Percentiles rank a stretch among this genome's conserved stretches.
These are phyloP conservation scores for Drosophila meridiana DNA, from an alignment of 2,888 invertebrate genomes.

Conservation along the genomic window DNA sequence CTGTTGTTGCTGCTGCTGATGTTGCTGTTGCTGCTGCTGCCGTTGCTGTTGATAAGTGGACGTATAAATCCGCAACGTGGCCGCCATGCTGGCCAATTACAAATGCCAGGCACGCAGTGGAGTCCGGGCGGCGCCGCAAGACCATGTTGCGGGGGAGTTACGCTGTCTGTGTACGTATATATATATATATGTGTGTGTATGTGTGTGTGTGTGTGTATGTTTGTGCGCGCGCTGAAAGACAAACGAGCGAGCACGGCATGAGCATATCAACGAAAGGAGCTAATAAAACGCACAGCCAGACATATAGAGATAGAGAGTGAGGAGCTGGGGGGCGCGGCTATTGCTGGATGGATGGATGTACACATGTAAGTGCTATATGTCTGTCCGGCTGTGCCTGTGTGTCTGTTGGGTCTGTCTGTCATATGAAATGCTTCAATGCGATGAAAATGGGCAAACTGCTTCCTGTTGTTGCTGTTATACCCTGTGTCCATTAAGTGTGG, in stretches of 20 bases:
- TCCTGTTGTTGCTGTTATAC: constrained; percentile 63
- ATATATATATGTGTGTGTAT: constrained; percentile 17
- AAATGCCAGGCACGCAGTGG: constrained; percentile 71
- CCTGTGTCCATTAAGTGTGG: not conserved
- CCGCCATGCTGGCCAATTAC: constrained; percentile 52
- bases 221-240: constrained; percentile 63
- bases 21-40: constrained; percentile 58
- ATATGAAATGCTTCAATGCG: constrained; percentile 74
- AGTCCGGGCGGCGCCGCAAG: constrained; percentile 67
- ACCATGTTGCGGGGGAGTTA: constrained; percentile 32
- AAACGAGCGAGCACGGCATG: constrained; percentile 75
- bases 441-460: constrained; percentile 79
- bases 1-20: not conserved
- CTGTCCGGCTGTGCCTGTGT: constrained; percentile 46
- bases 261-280: constrained; percentile 80
- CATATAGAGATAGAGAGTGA: constrained; percentile 14
- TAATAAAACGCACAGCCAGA: constrained; percentile 74
- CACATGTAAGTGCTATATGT: constrained; percentile 21
- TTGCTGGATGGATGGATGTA: constrained; percentile 19
- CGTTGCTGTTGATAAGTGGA: constrained; percentile 63
- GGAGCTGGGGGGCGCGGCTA: constrained; percentile 5
- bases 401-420: constrained; percentile 50
- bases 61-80: constrained; percentile 59
- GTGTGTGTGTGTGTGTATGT: constrained; percentile 31
- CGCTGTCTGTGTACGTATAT: constrained; percentile 29